Evolutionary conservation across 2,797 vertebrate species (phyloP).

Genomic region (Forpus xanthops): DNA sequence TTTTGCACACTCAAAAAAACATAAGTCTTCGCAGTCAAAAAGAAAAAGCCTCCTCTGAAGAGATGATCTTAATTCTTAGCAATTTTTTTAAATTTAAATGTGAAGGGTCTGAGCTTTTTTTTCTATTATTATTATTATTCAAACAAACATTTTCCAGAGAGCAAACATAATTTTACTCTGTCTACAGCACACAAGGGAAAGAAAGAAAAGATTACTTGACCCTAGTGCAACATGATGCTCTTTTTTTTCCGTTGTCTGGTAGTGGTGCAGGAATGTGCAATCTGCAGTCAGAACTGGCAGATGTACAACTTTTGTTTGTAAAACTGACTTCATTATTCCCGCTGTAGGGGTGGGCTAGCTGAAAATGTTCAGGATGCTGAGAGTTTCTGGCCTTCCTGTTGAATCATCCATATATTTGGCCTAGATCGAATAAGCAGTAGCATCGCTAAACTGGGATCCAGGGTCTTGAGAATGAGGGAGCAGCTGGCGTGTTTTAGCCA

Average conservation of each 20-base stretch:
- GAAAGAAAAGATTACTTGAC: conserved; percentile 12
- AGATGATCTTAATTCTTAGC: background rate
- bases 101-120: background rate
- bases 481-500: background rate
- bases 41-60: background rate
- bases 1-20: conserved; percentile 8
- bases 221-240: background rate
- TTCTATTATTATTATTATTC: background rate
- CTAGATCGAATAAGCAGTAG: background rate
- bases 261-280: conserved; percentile 7
- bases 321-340: conserved; percentile 50
- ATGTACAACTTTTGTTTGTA: conserved; percentile 47
- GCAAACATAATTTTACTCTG: background rate
- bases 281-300: conserved; percentile 19
- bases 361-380: conserved; percentile 3
- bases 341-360: conserved; percentile 46
- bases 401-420: conserved; percentile 16
- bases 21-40: background rate
- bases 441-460: background rate
- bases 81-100: background rate
- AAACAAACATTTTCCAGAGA: conserved; percentile 12
- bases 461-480: background rate
- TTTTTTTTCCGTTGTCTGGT: background rate
- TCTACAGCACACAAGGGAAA: background rate
- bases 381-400: conserved; percentile 41